phyloP scores from a whole-genome alignment of 2,888 invertebrate genomes.

The Agonopterix subpropinquella region DNA sequence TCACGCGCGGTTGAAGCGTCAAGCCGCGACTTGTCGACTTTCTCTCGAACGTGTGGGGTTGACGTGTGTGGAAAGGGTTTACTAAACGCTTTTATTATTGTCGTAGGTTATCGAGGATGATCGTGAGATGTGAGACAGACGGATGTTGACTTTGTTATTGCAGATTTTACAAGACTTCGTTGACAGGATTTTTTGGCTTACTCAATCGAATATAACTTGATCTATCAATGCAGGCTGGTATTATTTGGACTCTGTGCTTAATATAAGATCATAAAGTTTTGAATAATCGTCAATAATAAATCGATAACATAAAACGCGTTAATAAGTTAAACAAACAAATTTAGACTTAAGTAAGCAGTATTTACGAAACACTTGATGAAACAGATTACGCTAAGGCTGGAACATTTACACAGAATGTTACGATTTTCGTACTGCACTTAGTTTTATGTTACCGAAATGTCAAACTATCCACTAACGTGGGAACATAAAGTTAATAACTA shows the following conservation, averaged over 20 bases:
- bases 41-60: slow-evolving; percentile 41
- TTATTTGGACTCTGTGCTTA: too few relatives aligned
- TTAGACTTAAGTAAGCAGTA: background rate
- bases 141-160: background rate
- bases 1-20: slow-evolving; percentile 35
- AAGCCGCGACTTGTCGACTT: slow-evolving; percentile 39
- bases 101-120: slow-evolving; percentile 42
- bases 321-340: background rate
- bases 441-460: slow-evolving; percentile 3
- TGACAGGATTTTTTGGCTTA: too few relatives aligned
- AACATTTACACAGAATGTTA: slow-evolving; percentile 5
- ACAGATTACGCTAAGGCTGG: slow-evolving; percentile 1
- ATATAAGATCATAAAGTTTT: too few relatives aligned
- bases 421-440: slow-evolving; percentile 3
- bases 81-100: slow-evolving; percentile 33
- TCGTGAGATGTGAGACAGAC: slow-evolving; percentile 10
- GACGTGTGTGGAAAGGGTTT: slow-evolving; percentile 15
- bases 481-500: slow-evolving; percentile 2
- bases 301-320: too few relatives aligned
- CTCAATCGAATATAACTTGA: too few relatives aligned
- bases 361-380: background rate
- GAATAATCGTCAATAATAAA: too few relatives aligned
- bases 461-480: slow-evolving; percentile 3
- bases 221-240: too few relatives aligned
- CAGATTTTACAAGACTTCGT: background rate